These are phyloP conservation scores for Heliconius hortense DNA, from an alignment of 2,888 invertebrate species.

Conservation along the genomic window DNA sequence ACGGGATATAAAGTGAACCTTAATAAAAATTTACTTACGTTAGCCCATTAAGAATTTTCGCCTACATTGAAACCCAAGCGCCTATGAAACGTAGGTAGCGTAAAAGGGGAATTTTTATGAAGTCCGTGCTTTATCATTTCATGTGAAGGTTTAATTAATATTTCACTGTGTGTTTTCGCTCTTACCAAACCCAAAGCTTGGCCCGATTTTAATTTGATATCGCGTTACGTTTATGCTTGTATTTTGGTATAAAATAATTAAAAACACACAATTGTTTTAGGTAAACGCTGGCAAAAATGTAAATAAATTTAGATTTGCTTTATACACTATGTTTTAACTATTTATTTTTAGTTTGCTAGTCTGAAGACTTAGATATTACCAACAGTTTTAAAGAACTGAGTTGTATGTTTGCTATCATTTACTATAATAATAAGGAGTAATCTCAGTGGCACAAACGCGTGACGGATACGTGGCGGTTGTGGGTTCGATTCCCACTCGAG, in stretches of 20 bases:
- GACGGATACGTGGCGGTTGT: no score
- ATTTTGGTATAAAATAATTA: constrained; percentile 34
- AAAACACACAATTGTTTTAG: constrained; percentile 25
- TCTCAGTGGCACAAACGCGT: not conserved
- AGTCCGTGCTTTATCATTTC: constrained; percentile 59
- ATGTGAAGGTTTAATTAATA: constrained; percentile 60
- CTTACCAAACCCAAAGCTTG: constrained; percentile 51
- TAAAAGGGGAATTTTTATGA: constrained; percentile 48
- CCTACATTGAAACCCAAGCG: constrained; percentile 7
- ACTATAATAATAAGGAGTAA: not conserved
- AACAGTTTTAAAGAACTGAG: not conserved
- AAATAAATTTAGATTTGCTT: not conserved
- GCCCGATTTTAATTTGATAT: constrained; percentile 53
- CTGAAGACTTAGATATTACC: not conserved
- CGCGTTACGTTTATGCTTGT: constrained; percentile 37
- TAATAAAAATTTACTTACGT: not conserved
- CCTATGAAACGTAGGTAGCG: constrained; percentile 18
- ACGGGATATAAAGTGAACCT: no score
- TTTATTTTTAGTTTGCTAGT: not conserved
- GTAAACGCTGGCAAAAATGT: not conserved
- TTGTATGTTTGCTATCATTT: not conserved
- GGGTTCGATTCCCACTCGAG: no score
- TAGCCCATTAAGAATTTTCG: constrained; percentile 2
- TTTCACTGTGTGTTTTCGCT: constrained; percentile 57
- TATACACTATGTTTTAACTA: not conserved